Percentiles rank a stretch among this genome's conserved stretches.
These are phyloP conservation scores for Dryas iulia DNA, from an alignment of 1,140 invertebrate species.

Conservation along the genomic window DNA sequence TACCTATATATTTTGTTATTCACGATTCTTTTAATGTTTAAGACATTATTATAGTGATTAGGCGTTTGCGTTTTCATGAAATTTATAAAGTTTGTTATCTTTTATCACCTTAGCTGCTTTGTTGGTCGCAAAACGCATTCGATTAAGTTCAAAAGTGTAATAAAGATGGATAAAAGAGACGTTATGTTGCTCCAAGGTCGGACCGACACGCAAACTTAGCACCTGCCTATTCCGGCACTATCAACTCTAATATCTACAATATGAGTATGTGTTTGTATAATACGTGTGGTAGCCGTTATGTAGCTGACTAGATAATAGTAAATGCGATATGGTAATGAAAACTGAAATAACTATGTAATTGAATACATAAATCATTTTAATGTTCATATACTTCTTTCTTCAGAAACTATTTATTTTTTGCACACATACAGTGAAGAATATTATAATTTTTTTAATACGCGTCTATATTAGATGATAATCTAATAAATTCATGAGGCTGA, in stretches of 20 bases:
- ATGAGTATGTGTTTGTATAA: constrained; percentile 6
- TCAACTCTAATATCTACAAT: constrained; percentile 24
- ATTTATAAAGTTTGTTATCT: constrained; percentile 14
- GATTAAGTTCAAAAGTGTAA: constrained; percentile 53
- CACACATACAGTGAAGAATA: too few relatives aligned
- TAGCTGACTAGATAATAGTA: neutral
- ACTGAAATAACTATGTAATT: neutral
- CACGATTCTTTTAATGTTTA: neutral
- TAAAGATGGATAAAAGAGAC: constrained; percentile 40
- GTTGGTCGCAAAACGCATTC: constrained; percentile 44
- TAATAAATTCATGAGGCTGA: too few relatives aligned
- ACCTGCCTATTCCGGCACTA: constrained; percentile 34
- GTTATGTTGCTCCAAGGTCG: constrained; percentile 39
- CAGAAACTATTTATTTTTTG: too few relatives aligned
- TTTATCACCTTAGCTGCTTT: constrained; percentile 32
- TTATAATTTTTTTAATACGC: too few relatives aligned
- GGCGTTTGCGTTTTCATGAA: constrained; percentile 4
- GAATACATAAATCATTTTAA: neutral
- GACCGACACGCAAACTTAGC: constrained; percentile 47
- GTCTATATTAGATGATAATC: too few relatives aligned
- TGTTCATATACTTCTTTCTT: too few relatives aligned
- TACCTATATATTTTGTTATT: too few relatives aligned
- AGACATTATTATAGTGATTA: neutral
- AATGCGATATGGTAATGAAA: neutral
- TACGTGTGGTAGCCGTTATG: neutral